These are phyloP conservation scores for Rhysida immarginata DNA, from an alignment of 1,140 invertebrate species.

Conservation along the genomic window DNA sequence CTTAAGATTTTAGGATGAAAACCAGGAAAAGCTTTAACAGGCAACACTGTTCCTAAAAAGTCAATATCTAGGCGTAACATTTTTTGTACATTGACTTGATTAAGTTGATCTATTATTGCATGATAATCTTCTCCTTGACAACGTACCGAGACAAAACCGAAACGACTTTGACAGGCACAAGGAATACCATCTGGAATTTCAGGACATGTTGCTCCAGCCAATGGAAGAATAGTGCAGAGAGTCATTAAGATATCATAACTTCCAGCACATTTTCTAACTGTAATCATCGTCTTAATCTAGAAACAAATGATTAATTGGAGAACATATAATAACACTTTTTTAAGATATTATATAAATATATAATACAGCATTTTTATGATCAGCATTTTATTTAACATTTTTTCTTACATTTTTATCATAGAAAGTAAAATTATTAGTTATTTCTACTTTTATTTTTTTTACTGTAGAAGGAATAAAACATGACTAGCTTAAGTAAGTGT, in stretches of 20 bases:
- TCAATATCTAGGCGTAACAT: slow-evolving; percentile 7
- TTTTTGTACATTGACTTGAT: slow-evolving; percentile 2
- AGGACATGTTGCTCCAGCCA: slow-evolving; percentile 1
- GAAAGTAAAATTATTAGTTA: no score
- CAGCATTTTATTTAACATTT: no score
- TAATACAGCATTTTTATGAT: no score
- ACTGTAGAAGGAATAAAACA: no score
- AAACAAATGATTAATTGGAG: no score
- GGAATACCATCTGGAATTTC: not conserved
- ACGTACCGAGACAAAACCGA: not conserved
- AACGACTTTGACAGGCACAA: slow-evolving; percentile 4
- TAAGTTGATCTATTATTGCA: slow-evolving; percentile 4
- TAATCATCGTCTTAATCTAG: no score
- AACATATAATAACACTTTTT: no score
- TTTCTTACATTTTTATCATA: no score
- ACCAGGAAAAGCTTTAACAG: not conserved
- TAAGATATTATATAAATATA: no score
- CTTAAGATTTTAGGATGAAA: slow-evolving; percentile 8
- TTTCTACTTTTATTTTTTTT: no score
- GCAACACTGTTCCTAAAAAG: not conserved
- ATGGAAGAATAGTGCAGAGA: not conserved
- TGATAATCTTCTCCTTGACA: slow-evolving; percentile 5
- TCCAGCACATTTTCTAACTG: slow-evolving; percentile 1
- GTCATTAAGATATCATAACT: slow-evolving; percentile 4
- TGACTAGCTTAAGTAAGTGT: no score